Evolutionary conservation across 2,888 invertebrate species (phyloP).

Genomic region (Drosophila incognita): DNA sequence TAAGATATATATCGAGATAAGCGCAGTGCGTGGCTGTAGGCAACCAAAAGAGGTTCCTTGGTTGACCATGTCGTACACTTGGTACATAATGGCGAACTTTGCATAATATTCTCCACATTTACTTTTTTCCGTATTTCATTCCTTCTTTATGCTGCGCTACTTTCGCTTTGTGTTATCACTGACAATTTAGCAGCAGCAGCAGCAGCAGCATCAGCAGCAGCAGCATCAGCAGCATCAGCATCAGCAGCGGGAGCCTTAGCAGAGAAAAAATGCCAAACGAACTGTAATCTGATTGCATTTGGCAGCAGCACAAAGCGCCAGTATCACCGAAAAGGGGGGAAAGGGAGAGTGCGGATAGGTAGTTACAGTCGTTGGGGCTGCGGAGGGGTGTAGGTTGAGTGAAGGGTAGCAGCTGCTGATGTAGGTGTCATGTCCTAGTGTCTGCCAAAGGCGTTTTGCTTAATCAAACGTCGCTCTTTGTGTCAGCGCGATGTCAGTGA

Average conservation of each 20-base stretch:
- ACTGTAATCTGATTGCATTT: constrained; percentile 79
- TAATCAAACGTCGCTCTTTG: constrained; percentile 76
- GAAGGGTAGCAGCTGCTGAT: constrained; percentile 11
- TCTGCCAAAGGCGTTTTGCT: constrained; percentile 75
- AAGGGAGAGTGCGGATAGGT: neutral
- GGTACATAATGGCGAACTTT: constrained; percentile 68
- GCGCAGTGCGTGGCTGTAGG: constrained; percentile 47
- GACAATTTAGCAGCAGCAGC: constrained; percentile 63
- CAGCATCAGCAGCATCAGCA: neutral
- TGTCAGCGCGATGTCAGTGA: constrained; percentile 68
- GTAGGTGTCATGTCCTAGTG: constrained; percentile 62
- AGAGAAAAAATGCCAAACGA: constrained; percentile 60
- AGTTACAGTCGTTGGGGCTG: neutral
- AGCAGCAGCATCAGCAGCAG: neutral
- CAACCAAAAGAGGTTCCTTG: constrained; percentile 29
- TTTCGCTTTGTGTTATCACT: constrained; percentile 69
- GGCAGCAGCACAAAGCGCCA: constrained; percentile 70
- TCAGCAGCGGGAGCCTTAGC: neutral
- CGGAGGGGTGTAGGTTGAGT: neutral
- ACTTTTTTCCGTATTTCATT: constrained; percentile 7
- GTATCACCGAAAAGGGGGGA: constrained; percentile 4
- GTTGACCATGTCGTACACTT: constrained; percentile 65
- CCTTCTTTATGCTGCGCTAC: constrained; percentile 40
- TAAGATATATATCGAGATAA: constrained; percentile 37
- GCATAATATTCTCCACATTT: constrained; percentile 57